Evolutionary conservation across 2,888 invertebrate genomes (phyloP).

Genomic region (Deroplatys truncata): DNA sequence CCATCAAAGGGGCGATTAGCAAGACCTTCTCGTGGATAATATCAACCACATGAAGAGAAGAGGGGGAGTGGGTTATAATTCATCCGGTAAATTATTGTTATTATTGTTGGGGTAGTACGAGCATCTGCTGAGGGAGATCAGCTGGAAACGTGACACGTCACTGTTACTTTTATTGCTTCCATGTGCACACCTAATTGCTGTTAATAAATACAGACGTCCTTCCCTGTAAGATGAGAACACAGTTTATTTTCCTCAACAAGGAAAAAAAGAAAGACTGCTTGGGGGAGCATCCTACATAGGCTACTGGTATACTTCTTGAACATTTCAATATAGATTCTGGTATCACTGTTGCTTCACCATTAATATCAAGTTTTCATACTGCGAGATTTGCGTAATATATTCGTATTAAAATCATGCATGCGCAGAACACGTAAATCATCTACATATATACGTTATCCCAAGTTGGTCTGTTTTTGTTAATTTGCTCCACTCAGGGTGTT

Average conservation of each 20-base stretch:
- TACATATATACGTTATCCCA: too few relatives aligned
- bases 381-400: too few relatives aligned
- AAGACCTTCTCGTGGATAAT: background rate
- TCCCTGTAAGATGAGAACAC: background rate
- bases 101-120: background rate
- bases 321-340: background rate
- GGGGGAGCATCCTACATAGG: too few relatives aligned
- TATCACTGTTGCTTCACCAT: background rate
- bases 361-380: background rate
- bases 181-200: background rate
- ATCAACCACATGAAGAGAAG: background rate
- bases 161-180: background rate
- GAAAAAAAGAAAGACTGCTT: too few relatives aligned
- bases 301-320: background rate
- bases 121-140: background rate
- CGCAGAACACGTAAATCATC: too few relatives aligned
- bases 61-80: background rate
- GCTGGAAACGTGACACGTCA: background rate
- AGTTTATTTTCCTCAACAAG: background rate
- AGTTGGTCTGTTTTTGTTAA: too few relatives aligned
- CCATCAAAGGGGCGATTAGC: conserved; percentile 8
- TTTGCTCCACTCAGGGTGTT: too few relatives aligned
- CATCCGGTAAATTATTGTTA: conserved; percentile 12
- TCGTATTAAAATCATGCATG: too few relatives aligned
- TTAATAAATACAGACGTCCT: background rate